Percentiles rank a stretch among this genome's conserved stretches.
These are phyloP conservation scores for Oreocharis arfaki DNA, from an alignment of 2,113 vertebrate species.

Conservation along the genomic window DNA sequence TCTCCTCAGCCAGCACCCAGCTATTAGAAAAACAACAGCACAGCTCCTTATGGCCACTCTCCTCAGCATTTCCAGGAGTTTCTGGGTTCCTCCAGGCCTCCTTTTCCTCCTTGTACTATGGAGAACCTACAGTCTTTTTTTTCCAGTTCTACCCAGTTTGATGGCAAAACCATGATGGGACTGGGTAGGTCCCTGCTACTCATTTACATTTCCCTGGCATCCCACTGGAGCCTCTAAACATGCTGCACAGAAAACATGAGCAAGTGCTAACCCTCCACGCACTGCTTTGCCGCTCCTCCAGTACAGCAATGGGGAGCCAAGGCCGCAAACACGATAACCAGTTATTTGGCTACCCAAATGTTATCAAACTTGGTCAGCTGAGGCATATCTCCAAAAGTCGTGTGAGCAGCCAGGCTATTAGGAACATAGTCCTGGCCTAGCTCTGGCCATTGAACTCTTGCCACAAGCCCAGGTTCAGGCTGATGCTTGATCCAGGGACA, in stretches of 20 bases:
- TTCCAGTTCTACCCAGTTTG: not conserved
- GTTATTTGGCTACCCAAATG: accelerated
- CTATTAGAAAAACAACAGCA: not conserved
- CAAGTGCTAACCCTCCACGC: not conserved
- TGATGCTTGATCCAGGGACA: not conserved
- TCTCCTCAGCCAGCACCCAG: not conserved
- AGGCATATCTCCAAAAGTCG: not conserved
- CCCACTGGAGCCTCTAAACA: not conserved
- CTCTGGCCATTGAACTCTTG: not conserved
- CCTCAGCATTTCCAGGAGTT: not conserved
- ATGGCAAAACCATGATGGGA: not conserved
- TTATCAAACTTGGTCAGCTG: not conserved
- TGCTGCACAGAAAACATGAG: not conserved
- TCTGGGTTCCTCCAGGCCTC: not conserved
- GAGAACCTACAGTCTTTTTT: accelerated
- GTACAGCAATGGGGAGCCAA: accelerated
- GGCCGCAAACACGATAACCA: not conserved
- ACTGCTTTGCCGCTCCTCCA: not conserved
- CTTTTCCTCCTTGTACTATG: not conserved
- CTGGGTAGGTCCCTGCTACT: not conserved
- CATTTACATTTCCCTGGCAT: not conserved
- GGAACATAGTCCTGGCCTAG: not conserved
- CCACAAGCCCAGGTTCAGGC: not conserved
- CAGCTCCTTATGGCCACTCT: not conserved
- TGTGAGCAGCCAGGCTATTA: not conserved